phyloP scores from a whole-genome alignment of 1,140 invertebrate species.

The Drosophila repletoides region DNA sequence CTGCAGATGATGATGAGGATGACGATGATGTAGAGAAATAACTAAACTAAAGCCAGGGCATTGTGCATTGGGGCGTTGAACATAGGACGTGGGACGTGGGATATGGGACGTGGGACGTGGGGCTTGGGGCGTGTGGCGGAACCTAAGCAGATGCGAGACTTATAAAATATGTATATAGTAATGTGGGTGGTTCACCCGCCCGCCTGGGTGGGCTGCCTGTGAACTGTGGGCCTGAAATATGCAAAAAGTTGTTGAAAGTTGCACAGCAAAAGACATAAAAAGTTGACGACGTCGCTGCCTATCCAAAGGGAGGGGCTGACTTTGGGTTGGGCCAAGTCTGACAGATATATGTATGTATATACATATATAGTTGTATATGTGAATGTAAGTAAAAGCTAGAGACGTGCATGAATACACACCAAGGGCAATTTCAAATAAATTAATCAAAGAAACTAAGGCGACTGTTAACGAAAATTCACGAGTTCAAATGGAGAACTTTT shows the following conservation, averaged over 20 bases:
- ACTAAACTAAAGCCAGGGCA: slow-evolving; percentile 50
- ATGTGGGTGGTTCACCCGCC: slow-evolving; percentile 29
- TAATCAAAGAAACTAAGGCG: too few relatives aligned
- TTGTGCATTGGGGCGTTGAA: not conserved
- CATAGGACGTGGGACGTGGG: too few relatives aligned
- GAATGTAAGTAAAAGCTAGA: not conserved
- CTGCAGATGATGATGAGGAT: slow-evolving; percentile 16
- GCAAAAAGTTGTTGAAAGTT: slow-evolving; percentile 71
- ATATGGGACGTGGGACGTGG: too few relatives aligned
- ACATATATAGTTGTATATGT: slow-evolving; percentile 1
- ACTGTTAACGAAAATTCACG: too few relatives aligned
- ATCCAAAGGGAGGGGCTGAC: not conserved
- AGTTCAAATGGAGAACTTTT: too few relatives aligned
- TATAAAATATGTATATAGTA: slow-evolving; percentile 71
- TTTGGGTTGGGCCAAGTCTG: slow-evolving; percentile 23
- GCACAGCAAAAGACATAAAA: slow-evolving; percentile 51
- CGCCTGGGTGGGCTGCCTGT: slow-evolving; percentile 1
- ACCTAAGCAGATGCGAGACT: slow-evolving; percentile 29
- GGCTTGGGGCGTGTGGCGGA: slow-evolving; percentile 4
- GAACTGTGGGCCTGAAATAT: slow-evolving; percentile 48
- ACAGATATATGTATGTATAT: slow-evolving; percentile 12
- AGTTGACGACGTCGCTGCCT: slow-evolving; percentile 30
- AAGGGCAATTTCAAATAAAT: slow-evolving; percentile 5
- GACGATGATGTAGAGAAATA: slow-evolving; percentile 44
- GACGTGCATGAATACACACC: not conserved